A percentile compares a stretch with the other conserved stretches of the same genome.
Evolutionary conservation across 1,140 invertebrate species (phyloP).

Genomic region (Conus ventricosus): DNA sequence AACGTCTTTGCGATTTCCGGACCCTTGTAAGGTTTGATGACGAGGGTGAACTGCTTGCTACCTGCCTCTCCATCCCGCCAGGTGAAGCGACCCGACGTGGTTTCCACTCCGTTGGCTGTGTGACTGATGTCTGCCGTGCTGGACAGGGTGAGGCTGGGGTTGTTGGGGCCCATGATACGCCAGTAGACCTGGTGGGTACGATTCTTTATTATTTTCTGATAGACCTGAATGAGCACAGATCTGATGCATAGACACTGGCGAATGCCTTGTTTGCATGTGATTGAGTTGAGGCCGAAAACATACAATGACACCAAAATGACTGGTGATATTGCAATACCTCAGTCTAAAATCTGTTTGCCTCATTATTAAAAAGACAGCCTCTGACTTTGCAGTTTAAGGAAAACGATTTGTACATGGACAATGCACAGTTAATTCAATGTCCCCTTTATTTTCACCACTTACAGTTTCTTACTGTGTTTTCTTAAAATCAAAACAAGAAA

Average conservation of each 20-base stretch:
- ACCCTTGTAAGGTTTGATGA: constrained; percentile 63
- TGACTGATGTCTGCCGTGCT: constrained; percentile 65
- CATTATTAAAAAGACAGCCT: no score
- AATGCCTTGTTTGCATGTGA: no score
- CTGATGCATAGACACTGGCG: background rate
- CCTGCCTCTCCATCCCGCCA: constrained; percentile 65
- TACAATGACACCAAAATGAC: no score
- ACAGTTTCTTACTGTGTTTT: no score
- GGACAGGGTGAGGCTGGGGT: constrained; percentile 53
- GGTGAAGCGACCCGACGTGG: constrained; percentile 56
- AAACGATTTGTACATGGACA: no score
- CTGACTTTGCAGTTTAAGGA: no score
- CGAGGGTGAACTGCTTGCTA: constrained; percentile 58
- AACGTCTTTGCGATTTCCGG: constrained; percentile 71
- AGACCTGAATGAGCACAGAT: background rate
- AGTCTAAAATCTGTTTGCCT: no score
- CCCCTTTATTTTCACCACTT: no score
- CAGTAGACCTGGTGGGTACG: constrained; percentile 59
- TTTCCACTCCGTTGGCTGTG: constrained; percentile 49
- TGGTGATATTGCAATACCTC: no score
- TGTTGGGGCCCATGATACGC: constrained; percentile 71
- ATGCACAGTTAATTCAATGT: no score
- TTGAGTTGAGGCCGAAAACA: no score
- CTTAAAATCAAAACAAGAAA: no score
- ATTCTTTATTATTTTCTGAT: background rate